Percentiles rank a stretch among this genome's conserved stretches.
These are phyloP conservation scores for Papilio gigon DNA, from an alignment of 2,888 invertebrate genomes.

Conservation along the genomic window DNA sequence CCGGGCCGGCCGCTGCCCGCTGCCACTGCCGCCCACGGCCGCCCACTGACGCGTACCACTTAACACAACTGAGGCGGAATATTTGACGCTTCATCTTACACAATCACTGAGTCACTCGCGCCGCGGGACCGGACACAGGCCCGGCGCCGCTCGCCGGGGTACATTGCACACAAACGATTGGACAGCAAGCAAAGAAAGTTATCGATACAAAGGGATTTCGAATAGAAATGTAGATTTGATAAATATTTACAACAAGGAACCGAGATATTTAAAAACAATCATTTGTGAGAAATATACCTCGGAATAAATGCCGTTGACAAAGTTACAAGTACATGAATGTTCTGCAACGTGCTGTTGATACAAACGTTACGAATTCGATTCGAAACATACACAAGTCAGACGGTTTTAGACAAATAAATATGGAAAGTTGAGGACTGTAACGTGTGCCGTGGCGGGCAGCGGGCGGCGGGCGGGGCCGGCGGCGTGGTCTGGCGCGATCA, in stretches of 20 bases:
- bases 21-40: neutral
- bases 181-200: neutral
- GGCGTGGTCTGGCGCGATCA: neutral
- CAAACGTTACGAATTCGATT: neutral
- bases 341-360: neutral
- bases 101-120: neutral
- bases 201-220: constrained; percentile 1
- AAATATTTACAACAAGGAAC: constrained; percentile 29
- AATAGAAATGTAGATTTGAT: constrained; percentile 3
- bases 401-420: neutral
- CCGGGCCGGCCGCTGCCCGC: neutral
- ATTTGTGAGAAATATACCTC: constrained; percentile 19
- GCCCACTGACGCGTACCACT: neutral
- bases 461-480: neutral
- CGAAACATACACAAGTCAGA: constrained; percentile 2
- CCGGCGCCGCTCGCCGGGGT: neutral
- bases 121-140: neutral
- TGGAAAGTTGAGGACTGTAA: neutral
- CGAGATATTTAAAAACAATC: constrained; percentile 1
- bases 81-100: neutral
- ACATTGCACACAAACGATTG: constrained; percentile 18
- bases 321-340: neutral
- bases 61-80: neutral
- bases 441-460: neutral
- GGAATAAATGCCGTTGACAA: neutral